These are phyloP conservation scores for Toxotes lorentzi DNA, from an alignment of 2,797 vertebrate genomes.

Conservation along the genomic window DNA sequence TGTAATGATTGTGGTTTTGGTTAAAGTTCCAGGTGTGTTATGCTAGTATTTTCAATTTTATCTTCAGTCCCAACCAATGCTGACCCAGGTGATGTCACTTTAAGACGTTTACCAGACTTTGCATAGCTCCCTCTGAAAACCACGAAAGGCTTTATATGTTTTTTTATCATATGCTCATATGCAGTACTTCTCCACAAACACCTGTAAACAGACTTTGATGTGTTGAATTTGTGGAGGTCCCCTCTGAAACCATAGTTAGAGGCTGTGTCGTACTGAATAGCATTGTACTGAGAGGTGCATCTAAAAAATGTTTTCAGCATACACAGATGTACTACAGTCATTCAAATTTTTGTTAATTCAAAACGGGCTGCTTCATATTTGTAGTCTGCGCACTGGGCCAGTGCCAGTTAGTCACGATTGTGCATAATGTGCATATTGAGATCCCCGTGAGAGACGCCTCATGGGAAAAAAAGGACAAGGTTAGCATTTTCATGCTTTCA, in stretches of 20 bases:
- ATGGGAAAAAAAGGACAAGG: constrained; percentile 68
- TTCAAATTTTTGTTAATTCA: constrained; percentile 3
- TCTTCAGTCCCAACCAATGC: no score
- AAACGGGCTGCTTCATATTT: constrained; percentile 12
- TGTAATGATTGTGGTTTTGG: neutral
- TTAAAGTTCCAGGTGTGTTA: no score
- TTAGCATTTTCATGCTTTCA: constrained; percentile 68
- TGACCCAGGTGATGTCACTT: no score
- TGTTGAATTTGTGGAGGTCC: neutral
- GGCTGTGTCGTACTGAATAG: neutral
- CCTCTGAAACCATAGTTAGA: neutral
- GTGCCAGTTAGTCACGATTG: constrained; percentile 39
- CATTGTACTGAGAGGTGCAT: neutral
- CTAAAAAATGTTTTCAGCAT: neutral
- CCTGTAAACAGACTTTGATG: neutral
- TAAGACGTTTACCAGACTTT: no score
- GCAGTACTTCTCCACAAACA: neutral
- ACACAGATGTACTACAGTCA: constrained; percentile 3
- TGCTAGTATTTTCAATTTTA: no score
- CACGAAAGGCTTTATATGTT: neutral
- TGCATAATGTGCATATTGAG: constrained; percentile 46
- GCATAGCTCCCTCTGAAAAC: no score
- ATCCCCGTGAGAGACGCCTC: constrained; percentile 56
- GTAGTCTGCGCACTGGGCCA: constrained; percentile 13
- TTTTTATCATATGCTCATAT: neutral